A percentile compares a stretch with the other conserved stretches of the same genome.
These are phyloP conservation scores for Scaptomyza parva DNA, from an alignment of 2,888 invertebrate species.

Conservation along the genomic window DNA sequence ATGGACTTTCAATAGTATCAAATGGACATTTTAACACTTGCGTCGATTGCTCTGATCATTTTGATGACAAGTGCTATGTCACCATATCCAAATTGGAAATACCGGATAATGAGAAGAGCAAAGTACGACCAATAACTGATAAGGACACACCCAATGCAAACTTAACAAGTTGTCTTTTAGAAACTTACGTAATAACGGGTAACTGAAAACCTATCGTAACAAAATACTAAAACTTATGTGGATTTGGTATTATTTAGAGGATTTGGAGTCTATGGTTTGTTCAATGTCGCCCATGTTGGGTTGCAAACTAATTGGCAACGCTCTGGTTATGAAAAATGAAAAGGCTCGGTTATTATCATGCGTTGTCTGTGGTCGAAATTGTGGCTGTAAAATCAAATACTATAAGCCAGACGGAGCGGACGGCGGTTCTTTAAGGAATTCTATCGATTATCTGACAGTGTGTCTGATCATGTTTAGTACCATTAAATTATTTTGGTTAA, in stretches of 20 bases:
- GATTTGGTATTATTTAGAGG: not conserved
- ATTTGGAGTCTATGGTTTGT: conserved; percentile 8
- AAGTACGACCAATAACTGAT: rapidly evolving
- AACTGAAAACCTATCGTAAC: not conserved
- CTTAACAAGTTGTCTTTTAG: not conserved
- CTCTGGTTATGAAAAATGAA: not conserved
- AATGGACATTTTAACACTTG: too few species aligned
- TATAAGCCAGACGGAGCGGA: rapidly evolving
- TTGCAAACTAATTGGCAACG: conserved; percentile 7
- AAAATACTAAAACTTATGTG: not conserved
- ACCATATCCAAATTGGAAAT: not conserved
- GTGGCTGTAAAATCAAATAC: not conserved
- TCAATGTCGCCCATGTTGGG: conserved; percentile 4
- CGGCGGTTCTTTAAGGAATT: not conserved
- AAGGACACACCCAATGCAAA: not conserved
- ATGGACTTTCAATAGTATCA: too few species aligned
- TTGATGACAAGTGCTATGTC: not conserved
- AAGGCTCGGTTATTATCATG: not conserved
- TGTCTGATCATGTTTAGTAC: not conserved
- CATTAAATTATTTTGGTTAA: not conserved
- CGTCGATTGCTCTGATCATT: too few species aligned
- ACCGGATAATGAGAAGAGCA: not conserved
- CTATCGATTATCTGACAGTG: not conserved
- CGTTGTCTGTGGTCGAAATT: not conserved
- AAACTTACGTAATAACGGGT: not conserved